phyloP scores from a whole-genome alignment of 2,113 vertebrate species.

The Vidua chalybeata region DNA sequence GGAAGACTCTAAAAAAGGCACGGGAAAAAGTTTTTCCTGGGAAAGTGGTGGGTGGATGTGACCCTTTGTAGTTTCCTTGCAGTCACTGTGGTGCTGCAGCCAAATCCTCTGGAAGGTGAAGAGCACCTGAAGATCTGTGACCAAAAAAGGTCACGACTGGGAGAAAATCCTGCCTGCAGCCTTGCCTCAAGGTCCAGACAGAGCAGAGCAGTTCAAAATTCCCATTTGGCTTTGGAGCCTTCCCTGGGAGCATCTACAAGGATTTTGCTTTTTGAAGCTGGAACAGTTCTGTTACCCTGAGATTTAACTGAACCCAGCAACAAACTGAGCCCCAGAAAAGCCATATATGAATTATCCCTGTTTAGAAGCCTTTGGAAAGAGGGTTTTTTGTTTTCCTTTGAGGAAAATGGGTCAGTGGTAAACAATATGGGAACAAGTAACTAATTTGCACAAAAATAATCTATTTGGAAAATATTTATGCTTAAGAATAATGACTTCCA shows the following conservation, averaged over 20 bases:
- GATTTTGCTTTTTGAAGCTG: not conserved
- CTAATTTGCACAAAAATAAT: not conserved
- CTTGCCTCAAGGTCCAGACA: not conserved
- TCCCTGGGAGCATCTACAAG: not conserved
- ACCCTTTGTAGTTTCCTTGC: not conserved
- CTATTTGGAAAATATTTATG: not conserved
- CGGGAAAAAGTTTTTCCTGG: not conserved
- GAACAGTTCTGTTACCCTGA: not conserved
- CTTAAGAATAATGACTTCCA: not conserved
- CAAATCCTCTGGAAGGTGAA: not conserved
- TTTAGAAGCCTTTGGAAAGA: not conserved
- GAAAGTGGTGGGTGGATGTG: not conserved
- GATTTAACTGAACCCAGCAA: not conserved
- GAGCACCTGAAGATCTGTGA: not conserved
- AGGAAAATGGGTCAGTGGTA: not conserved
- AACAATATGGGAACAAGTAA: not conserved
- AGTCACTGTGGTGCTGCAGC: not conserved
- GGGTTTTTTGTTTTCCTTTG: not conserved
- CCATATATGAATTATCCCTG: not conserved
- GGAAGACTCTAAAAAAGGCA: not conserved
- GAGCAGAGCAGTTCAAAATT: not conserved
- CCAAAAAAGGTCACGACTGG: not conserved
- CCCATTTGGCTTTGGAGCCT: not conserved
- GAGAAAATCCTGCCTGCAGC: not conserved
- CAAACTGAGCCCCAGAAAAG: not conserved